Evolutionary conservation across 2,888 invertebrate species (phyloP).

Genomic region (Acleris laterana): DNA sequence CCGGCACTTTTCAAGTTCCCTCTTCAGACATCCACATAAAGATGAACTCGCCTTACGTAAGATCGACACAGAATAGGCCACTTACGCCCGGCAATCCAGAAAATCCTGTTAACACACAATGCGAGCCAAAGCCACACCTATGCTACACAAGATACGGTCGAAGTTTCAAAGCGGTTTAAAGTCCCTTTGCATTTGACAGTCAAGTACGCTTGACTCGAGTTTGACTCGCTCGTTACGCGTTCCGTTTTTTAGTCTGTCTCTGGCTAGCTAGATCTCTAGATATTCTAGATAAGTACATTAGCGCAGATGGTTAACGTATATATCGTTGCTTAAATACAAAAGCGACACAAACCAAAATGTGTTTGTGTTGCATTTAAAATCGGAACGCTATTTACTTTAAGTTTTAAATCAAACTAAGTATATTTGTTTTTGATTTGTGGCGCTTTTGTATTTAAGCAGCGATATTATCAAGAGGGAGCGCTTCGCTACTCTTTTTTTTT

Average conservation of each 20-base stretch:
- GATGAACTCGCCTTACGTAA: not conserved
- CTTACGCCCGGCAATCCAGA: constrained; percentile 9
- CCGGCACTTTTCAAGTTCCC: not conserved
- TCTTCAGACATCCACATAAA: not conserved
- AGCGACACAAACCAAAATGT: no score
- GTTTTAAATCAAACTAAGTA: no score
- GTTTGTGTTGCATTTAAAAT: no score
- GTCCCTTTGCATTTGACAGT: constrained; percentile 4
- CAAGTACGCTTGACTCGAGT: constrained; percentile 1
- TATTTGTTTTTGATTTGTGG: no score
- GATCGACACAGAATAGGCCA: not conserved
- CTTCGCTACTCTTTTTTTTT: no score
- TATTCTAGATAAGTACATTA: no score
- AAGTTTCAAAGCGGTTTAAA: not conserved
- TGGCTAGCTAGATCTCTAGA: not conserved
- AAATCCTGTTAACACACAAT: constrained; percentile 10
- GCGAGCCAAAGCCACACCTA: not conserved
- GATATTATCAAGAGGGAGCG: no score
- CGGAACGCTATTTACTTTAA: no score
- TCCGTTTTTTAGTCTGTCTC: not conserved
- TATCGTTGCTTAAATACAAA: no score
- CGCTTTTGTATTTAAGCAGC: no score
- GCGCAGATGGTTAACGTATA: no score
- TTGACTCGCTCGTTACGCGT: constrained; percentile 3
- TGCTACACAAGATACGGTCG: not conserved